Percentiles rank a stretch among this genome's conserved stretches.
phyloP scores from a whole-genome alignment of 2,888 invertebrate genomes.

The Tyria jacobaeae region DNA sequence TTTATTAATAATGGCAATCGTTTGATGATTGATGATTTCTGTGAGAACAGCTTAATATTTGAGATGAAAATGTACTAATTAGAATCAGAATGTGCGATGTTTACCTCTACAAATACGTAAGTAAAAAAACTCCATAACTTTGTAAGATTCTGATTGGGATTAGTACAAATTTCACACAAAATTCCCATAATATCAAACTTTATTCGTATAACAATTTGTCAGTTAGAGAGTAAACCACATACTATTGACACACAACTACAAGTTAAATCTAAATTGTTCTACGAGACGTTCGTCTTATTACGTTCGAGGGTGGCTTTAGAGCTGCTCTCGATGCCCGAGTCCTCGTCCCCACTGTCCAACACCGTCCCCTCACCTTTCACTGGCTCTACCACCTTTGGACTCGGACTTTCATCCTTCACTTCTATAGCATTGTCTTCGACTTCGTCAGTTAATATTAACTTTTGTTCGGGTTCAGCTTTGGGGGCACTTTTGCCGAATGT shows the following conservation, averaged over 20 bases:
- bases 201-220: slow-evolving; percentile 44
- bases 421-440: slow-evolving; percentile 47
- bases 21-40: slow-evolving; percentile 27
- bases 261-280: slow-evolving; percentile 39
- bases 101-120: background rate
- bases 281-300: slow-evolving; percentile 70
- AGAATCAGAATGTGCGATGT: slow-evolving; percentile 25
- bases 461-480: slow-evolving; percentile 64
- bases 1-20: slow-evolving; percentile 49
- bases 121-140: background rate
- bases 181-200: slow-evolving; percentile 37
- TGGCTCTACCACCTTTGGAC: slow-evolving; percentile 66
- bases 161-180: slow-evolving; percentile 11
- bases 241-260: slow-evolving; percentile 45
- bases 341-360: slow-evolving; percentile 88
- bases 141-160: slow-evolving; percentile 16
- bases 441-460: slow-evolving; percentile 67
- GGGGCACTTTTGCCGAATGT: slow-evolving; percentile 86
- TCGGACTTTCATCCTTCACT: slow-evolving; percentile 60
- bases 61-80: slow-evolving; percentile 25
- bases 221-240: slow-evolving; percentile 37
- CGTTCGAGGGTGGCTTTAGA: slow-evolving; percentile 87
- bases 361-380: slow-evolving; percentile 87
- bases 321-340: slow-evolving; percentile 89
- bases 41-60: slow-evolving; percentile 22